A percentile compares a stretch with the other conserved stretches of the same genome.
These are phyloP conservation scores for Ophioninae sp. DNA, from an alignment of 2,888 invertebrate genomes.

Conservation along the genomic window DNA sequence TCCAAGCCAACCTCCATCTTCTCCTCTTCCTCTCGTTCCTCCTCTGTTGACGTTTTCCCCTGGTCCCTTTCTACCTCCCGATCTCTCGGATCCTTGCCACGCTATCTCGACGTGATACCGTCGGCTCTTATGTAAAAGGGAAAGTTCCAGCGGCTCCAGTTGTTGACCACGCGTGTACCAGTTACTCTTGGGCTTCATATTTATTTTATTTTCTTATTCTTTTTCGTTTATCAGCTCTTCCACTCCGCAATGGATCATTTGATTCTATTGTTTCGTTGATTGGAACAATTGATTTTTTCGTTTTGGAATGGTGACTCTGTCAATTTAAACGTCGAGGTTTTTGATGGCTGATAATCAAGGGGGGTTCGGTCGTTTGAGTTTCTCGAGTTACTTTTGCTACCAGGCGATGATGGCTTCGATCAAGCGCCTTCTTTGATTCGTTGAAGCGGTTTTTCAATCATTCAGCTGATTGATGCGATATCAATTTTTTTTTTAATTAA, in stretches of 20 bases:
- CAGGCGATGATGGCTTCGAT: too few species aligned
- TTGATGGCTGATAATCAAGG: too few species aligned
- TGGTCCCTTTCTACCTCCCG: conserved; percentile 5
- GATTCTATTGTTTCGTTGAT: background rate
- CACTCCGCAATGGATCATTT: background rate
- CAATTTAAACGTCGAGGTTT: too few species aligned
- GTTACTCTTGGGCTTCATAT: background rate
- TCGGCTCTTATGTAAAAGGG: conserved; percentile 21
- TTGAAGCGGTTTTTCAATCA: too few species aligned
- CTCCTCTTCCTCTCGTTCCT: conserved; percentile 28
- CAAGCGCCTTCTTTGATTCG: too few species aligned
- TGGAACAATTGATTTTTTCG: too few species aligned
- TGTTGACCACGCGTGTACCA: conserved; percentile 8
- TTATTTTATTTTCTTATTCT: background rate
- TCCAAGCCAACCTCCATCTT: conserved; percentile 6
- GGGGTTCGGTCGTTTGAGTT: too few species aligned
- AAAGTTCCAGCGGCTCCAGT: conserved; percentile 12
- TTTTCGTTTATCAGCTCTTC: background rate
- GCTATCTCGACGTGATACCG: conserved; percentile 13
- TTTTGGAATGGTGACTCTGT: too few species aligned
- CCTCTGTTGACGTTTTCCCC: conserved; percentile 20
- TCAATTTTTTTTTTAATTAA: too few species aligned
- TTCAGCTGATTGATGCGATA: too few species aligned
- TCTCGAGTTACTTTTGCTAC: too few species aligned
- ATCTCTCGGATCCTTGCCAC: background rate